Percentiles rank a stretch among this genome's conserved stretches.
These are phyloP conservation scores for Drosophila subsilvestris DNA, from an alignment of 2,888 invertebrate species.

Conservation along the genomic window DNA sequence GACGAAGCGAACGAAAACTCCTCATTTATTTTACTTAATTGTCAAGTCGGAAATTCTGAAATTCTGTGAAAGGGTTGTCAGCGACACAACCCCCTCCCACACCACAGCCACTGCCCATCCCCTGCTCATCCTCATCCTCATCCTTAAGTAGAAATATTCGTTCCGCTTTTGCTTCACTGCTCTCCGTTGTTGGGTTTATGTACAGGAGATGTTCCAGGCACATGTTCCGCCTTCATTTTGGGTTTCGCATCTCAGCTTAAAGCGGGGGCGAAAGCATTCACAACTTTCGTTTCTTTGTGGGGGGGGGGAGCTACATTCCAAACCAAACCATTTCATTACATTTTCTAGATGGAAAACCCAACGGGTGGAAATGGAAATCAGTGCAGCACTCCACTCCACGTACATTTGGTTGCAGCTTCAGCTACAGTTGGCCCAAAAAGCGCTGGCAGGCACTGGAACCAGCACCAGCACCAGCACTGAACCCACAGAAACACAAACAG, in stretches of 20 bases:
- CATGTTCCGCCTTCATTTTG: not conserved
- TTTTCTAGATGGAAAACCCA: slow-evolving; percentile 25
- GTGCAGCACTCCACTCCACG: slow-evolving; percentile 42
- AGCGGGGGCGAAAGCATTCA: too few relatives aligned
- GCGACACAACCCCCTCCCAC: slow-evolving; percentile 27
- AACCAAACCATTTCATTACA: slow-evolving; percentile 40
- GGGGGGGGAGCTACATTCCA: slow-evolving; percentile 21
- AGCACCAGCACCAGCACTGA: too few relatives aligned
- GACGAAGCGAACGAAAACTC: slow-evolving; percentile 53
- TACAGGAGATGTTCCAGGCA: slow-evolving; percentile 4
- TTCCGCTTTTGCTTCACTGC: slow-evolving; percentile 62
- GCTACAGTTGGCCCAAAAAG: slow-evolving; percentile 37
- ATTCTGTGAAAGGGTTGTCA: slow-evolving; percentile 70
- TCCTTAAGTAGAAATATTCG: slow-evolving; percentile 44
- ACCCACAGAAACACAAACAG: not conserved
- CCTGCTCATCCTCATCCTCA: slow-evolving; percentile 4
- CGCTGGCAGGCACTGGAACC: slow-evolving; percentile 54
- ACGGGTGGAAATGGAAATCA: slow-evolving; percentile 30
- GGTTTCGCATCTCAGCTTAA: too few relatives aligned
- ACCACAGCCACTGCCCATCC: not conserved
- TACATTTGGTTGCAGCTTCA: slow-evolving; percentile 17
- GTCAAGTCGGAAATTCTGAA: slow-evolving; percentile 73
- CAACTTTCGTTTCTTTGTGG: slow-evolving; percentile 33
- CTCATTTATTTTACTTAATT: slow-evolving; percentile 82
- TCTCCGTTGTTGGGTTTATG: slow-evolving; percentile 6